These are phyloP conservation scores for Thera obeliscata DNA, from an alignment of 2,888 invertebrate genomes.

Conservation along the genomic window DNA sequence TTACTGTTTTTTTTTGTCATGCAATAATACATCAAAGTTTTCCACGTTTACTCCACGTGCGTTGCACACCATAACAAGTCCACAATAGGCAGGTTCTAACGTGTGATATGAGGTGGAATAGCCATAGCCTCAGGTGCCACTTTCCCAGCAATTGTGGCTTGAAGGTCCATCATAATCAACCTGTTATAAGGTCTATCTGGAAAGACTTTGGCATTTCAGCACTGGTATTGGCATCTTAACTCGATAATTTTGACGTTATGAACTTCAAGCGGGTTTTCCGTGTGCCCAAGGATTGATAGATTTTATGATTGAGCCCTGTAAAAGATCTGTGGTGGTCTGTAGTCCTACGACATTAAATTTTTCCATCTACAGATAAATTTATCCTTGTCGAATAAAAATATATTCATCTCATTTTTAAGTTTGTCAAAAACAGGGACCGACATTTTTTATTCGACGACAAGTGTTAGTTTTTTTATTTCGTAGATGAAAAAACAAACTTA, in stretches of 20 bases:
- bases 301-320: no score
- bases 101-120: conserved; percentile 27
- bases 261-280: no score
- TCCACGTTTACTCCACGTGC: neutral
- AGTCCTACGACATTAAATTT: no score
- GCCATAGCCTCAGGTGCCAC: conserved; percentile 25
- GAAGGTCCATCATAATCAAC: conserved; percentile 28
- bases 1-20: neutral
- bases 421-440: no score
- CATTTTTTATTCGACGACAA: no score
- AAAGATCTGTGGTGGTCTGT: no score
- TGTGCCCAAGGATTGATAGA: no score
- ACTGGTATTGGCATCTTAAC: neutral
- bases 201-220: conserved; percentile 16
- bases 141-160: conserved; percentile 24
- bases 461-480: no score
- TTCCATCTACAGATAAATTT: no score
- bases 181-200: conserved; percentile 14
- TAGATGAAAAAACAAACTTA: no score
- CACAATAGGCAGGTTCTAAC: conserved; percentile 13
- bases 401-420: no score
- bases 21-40: neutral
- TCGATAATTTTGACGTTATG: neutral
- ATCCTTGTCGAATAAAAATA: no score
- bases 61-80: conserved; percentile 10